Evolutionary conservation across 1,140 invertebrate genomes (phyloP).

Genomic region (Zaprionus davidi): DNA sequence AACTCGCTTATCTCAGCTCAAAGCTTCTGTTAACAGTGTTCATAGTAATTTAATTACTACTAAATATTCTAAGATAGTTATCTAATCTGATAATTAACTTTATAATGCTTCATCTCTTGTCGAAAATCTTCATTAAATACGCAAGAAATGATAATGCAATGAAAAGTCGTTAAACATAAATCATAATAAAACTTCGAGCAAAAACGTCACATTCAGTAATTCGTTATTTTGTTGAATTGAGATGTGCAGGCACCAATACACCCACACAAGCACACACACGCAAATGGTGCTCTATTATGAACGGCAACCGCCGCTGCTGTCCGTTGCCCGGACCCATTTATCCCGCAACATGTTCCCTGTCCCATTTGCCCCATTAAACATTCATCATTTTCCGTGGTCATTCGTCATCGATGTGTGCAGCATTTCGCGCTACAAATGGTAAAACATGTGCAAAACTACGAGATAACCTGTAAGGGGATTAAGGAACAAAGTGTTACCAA

Average conservation of each 20-base stretch:
- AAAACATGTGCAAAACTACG: not conserved
- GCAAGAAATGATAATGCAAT: not conserved
- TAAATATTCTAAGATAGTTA: not conserved
- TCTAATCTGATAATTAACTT: not conserved
- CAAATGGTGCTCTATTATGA: slow-evolving; percentile 15
- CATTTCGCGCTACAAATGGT: slow-evolving; percentile 57
- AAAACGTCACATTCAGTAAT: slow-evolving; percentile 30
- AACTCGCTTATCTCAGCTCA: not conserved
- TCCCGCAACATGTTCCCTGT: slow-evolving; percentile 62
- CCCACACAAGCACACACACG: not conserved
- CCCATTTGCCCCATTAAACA: slow-evolving; percentile 76
- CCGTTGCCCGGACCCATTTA: slow-evolving; percentile 39
- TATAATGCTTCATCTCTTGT: not conserved
- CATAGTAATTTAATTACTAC: not conserved
- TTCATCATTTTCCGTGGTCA: slow-evolving; percentile 77
- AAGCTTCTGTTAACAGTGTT: not conserved
- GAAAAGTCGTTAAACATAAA: slow-evolving; percentile 26
- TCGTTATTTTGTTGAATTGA: slow-evolving; percentile 24
- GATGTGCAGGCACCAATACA: slow-evolving; percentile 4
- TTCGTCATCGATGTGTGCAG: slow-evolving; percentile 76
- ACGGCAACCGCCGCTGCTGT: slow-evolving; percentile 6
- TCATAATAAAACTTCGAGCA: slow-evolving; percentile 18
- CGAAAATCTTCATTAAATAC: not conserved
- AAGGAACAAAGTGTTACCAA: too few species aligned
- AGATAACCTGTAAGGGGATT: slow-evolving; percentile 5